phyloP scores from a whole-genome alignment of 2,888 invertebrate species.

The Cephus rjabovi region DNA sequence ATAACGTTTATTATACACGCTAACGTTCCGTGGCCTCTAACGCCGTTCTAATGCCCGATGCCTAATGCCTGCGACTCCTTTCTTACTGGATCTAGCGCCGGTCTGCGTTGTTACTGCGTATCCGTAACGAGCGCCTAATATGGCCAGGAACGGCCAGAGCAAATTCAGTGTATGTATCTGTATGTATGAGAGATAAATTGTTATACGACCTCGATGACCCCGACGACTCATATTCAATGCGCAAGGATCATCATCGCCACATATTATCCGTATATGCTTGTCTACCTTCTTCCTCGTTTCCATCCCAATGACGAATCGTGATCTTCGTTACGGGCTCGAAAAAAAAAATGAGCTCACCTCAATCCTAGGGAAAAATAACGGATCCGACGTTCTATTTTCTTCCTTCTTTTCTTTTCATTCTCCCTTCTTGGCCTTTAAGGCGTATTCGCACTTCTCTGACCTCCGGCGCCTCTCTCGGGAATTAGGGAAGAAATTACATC shows the following conservation, averaged over 20 bases:
- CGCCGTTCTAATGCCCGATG: not conserved
- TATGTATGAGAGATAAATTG: not conserved
- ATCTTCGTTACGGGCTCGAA: not conserved
- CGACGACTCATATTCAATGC: not conserved
- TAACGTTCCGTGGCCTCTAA: not conserved
- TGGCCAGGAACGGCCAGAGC: not conserved
- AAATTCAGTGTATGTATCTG: not conserved
- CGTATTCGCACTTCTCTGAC: not conserved
- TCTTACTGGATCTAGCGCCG: not conserved
- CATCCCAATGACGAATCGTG: not conserved
- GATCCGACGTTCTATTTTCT: not conserved
- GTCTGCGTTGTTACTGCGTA: not conserved
- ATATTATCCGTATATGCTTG: not conserved
- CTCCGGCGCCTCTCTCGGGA: not conserved
- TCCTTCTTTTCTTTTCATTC: accelerated
- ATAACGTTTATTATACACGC: not conserved
- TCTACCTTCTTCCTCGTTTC: not conserved
- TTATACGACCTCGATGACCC: not conserved
- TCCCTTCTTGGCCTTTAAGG: not conserved
- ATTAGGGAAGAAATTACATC: not conserved
- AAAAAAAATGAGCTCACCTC: not conserved
- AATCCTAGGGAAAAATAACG: not conserved
- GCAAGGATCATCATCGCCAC: not conserved
- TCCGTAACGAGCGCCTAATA: not conserved
- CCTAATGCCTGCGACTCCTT: not conserved